These are phyloP conservation scores for Calonectris borealis DNA, from an alignment of 2,113 vertebrate species.

Conservation along the genomic window DNA sequence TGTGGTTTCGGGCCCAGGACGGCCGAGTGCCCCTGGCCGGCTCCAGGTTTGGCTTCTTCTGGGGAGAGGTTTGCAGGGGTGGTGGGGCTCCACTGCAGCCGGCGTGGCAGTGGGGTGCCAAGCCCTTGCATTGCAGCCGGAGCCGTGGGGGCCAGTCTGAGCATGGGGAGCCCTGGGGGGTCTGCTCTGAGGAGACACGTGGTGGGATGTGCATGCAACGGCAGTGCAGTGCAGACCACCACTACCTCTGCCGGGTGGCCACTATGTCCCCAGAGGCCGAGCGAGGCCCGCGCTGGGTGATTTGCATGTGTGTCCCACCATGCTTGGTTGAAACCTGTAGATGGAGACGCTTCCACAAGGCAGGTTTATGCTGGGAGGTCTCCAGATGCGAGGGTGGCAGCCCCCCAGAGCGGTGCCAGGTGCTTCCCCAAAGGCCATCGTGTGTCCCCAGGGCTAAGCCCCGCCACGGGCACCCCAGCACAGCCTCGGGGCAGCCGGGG, in stretches of 20 bases:
- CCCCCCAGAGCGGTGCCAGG: background rate
- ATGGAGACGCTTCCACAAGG: background rate
- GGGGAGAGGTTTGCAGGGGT: background rate
- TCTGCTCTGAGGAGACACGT: background rate
- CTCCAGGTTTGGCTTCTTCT: background rate
- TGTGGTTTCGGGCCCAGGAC: background rate
- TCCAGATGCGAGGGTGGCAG: background rate
- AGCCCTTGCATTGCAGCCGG: background rate
- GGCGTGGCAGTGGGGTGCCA: background rate
- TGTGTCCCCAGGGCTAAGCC: background rate
- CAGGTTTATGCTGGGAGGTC: background rate
- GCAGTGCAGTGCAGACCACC: background rate
- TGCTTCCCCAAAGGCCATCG: rapidly evolving
- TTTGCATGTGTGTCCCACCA: background rate
- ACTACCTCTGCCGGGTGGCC: background rate
- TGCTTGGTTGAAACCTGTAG: background rate
- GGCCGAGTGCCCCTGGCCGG: background rate
- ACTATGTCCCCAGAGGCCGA: background rate
- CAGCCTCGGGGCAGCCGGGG: rapidly evolving
- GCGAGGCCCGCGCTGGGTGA: background rate
- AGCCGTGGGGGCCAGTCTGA: background rate
- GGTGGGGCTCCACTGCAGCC: background rate
- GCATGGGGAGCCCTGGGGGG: background rate
- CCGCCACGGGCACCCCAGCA: rapidly evolving
- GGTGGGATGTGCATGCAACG: background rate